Conservation (phyloP, 37 sponge, comb jelly and placozoan species). For the Cliona cf. orientalis region DNA sequence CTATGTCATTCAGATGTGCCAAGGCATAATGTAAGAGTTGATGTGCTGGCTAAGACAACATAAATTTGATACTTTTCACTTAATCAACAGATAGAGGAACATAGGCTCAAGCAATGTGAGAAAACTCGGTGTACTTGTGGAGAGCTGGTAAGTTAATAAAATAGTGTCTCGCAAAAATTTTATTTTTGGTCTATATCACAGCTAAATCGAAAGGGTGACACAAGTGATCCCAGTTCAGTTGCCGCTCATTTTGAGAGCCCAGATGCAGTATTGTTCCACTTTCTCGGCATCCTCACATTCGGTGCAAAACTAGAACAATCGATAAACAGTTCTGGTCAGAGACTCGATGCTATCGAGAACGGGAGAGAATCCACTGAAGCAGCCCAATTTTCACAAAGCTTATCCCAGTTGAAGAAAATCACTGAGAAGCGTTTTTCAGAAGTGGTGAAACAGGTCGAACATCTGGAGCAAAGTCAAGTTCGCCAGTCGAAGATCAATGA, state of each 20-base stretch:
- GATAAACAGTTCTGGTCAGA: background rate
- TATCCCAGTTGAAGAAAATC: background rate
- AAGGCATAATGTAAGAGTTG: slow-evolving; percentile 14
- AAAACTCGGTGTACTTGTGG: slow-evolving; percentile 20
- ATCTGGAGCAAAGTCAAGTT: background rate
- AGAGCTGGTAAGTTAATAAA: slow-evolving; percentile 21
- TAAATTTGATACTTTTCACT: background rate
- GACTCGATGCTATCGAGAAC: background rate
- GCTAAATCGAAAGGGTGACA: no score
- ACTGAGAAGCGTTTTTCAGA: background rate
- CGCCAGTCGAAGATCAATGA: background rate
- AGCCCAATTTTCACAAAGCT: background rate
- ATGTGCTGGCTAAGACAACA: background rate
- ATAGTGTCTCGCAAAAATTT: no score
- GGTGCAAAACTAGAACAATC: background rate
- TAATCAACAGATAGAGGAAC: slow-evolving; percentile 23
- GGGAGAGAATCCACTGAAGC: background rate
- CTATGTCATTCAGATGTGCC: background rate
- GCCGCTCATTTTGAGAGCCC: background rate
- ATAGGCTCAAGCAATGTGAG: background rate
- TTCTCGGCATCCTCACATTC: background rate
- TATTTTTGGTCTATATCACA: no score
- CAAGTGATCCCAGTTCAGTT: no score
- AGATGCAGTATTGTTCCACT: background rate
- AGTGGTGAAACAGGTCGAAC: background rate